Base-by-base conservation (phyloP, 2,797 vertebrate species). In the Bryconaethiops microstoma region DNA sequence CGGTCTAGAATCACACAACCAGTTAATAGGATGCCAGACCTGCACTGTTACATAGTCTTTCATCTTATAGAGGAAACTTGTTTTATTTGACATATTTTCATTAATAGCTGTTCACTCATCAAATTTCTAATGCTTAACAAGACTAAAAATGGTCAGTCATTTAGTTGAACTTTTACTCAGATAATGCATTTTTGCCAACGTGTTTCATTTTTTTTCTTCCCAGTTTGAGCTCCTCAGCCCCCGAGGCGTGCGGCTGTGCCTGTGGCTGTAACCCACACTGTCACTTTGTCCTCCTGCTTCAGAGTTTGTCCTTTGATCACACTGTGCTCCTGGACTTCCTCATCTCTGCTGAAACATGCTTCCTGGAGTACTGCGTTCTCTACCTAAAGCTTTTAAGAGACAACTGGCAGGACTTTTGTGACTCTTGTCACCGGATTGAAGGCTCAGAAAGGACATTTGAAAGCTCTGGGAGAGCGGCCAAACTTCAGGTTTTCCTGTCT, bases 271-370 rank as follows among this genome's bases (percentile, higher is more conserved):
- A 98, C 90, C 96, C 97, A 74, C 97, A 99, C 84, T 99, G 98
- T 77, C 90, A 96, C 80, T 99, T 99, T 73, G 84, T 98, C 7
- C 91, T 93, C 19, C 90, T 99, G 79, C 90, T 99, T 12, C 93
- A 88, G 80, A 96, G 92, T 83, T 62, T 98, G 7, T 92, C 91
- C 0, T 99, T 97, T 50, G 97, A 99, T 90, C 92, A 95, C 81
- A 94, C 93, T 29, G 92, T 97, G 73, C 95, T 99, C 4, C 92
- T 99, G 0, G 98, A 99, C 88, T 99, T 99, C 88, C 90, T 99
- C 82, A 99, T 99, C 90, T 99, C 97, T 7, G 90, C 94, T 0
- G 98, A 99, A 89, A 98, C 98, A 77, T 98, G 97, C 85, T 99
- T 99, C 73, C 89, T 99, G 77, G 97, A 99, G 80, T 99, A 98